Evolutionary conservation across 35 echinoderm and acorn worm genomes (phyloP).

Genomic region (Lytechinus pictus): DNA sequence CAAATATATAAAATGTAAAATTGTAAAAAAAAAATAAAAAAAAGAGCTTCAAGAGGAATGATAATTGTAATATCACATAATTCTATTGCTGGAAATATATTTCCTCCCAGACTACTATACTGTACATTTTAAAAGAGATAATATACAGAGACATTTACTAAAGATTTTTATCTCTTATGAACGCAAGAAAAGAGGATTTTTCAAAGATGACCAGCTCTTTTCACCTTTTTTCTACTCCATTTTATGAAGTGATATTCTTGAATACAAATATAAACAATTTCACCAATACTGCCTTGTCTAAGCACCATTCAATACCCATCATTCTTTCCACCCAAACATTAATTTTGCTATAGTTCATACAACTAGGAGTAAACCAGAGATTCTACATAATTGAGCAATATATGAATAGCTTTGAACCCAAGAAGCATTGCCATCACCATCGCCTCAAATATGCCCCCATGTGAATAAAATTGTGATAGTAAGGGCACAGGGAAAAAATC

Average conservation of each 20-base stretch:
- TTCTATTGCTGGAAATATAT: background rate
- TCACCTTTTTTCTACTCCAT: background rate
- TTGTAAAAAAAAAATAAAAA: background rate
- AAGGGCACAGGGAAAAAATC: no score
- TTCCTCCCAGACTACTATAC: background rate
- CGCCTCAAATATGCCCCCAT: no score
- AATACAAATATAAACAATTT: background rate
- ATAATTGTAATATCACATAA: background rate
- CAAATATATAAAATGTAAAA: background rate
- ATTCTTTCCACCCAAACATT: background rate
- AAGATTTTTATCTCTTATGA: background rate
- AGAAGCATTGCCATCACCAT: no score
- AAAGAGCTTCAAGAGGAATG: background rate
- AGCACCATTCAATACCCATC: background rate
- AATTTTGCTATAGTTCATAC: no score
- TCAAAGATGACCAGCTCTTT: background rate
- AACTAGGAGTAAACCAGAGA: no score
- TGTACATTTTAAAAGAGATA: background rate
- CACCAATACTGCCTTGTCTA: background rate
- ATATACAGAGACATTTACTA: background rate
- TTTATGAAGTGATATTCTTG: background rate
- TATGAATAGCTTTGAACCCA: no score
- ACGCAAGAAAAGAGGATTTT: background rate
- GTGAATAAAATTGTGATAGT: no score
- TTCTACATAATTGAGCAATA: no score